Evolutionary conservation across 1,140 invertebrate species (phyloP).

Genomic region (Diabrotica undecimpunctata): DNA sequence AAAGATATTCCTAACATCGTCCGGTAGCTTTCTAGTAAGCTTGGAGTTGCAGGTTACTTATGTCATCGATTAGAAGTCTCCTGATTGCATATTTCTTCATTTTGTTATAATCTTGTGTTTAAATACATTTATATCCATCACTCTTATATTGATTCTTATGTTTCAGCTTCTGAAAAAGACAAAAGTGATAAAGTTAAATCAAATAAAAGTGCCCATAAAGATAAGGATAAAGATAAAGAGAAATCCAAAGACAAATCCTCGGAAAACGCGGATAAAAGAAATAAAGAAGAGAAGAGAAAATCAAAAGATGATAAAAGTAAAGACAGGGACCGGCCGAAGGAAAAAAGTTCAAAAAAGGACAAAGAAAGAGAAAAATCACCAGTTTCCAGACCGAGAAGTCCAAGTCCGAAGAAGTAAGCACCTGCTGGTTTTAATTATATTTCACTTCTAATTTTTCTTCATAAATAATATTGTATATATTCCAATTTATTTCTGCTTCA

Average conservation of each 20-base stretch:
- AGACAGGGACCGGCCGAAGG: constrained; percentile 58
- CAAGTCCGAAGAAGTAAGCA: constrained; percentile 30
- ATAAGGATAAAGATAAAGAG: constrained; percentile 44
- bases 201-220: constrained; percentile 54
- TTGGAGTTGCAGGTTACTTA: no score
- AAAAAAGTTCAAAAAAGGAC: constrained; percentile 57
- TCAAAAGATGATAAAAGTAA: constrained; percentile 60
- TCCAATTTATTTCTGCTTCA: neutral
- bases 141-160: neutral
- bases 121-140: no score
- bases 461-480: neutral
- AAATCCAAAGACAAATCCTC: constrained; percentile 50
- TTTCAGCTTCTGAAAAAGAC: constrained; percentile 49
- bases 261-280: constrained; percentile 49
- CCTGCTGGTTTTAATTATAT: no score
- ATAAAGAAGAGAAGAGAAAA: constrained; percentile 55
- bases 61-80: no score
- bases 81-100: no score
- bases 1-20: no score
- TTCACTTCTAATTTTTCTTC: neutral
- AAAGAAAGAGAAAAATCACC: constrained; percentile 44
- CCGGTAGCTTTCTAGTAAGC: no score
- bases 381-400: constrained; percentile 24
- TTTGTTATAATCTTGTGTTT: no score
- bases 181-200: constrained; percentile 58